Evolutionary conservation across 2,113 vertebrate species (phyloP).

Genomic region (Mus spicilegus): DNA sequence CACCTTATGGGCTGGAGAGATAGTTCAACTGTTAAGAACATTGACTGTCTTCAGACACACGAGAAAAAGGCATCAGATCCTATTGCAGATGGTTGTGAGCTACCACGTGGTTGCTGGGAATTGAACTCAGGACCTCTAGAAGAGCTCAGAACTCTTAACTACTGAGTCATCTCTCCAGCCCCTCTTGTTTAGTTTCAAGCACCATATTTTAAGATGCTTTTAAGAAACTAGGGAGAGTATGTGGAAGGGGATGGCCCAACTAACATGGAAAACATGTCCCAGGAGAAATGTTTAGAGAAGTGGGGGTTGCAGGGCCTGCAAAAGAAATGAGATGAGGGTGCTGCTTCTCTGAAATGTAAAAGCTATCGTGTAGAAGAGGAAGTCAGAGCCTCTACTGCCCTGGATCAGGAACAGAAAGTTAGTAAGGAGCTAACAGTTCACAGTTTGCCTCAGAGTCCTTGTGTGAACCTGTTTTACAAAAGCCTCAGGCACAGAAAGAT

Average conservation of each 20-base stretch:
- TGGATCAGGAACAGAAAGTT: slow-evolving; percentile 13
- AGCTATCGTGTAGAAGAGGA: not conserved
- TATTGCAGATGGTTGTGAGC: too few relatives aligned
- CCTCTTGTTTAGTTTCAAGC: not conserved
- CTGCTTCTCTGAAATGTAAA: not conserved
- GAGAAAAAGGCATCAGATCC: too few relatives aligned
- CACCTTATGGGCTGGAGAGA: not conserved
- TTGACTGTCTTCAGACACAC: too few relatives aligned
- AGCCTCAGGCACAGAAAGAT: not conserved
- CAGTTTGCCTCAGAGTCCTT: not conserved
- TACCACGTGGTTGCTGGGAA: too few relatives aligned
- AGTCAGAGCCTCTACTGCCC: not conserved
- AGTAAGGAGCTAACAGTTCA: not conserved
- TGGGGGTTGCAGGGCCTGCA: not conserved
- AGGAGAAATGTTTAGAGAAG: slow-evolving; percentile 41
- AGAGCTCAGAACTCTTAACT: too few relatives aligned
- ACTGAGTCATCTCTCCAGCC: too few relatives aligned
- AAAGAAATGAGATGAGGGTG: not conserved
- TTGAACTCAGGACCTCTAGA: too few relatives aligned
- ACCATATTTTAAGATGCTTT: slow-evolving; percentile 37
- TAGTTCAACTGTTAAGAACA: too few relatives aligned
- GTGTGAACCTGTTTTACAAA: slow-evolving; percentile 7
- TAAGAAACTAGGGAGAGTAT: not conserved
- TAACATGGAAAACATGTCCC: slow-evolving; percentile 9
- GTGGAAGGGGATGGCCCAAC: not conserved